Conservation (phyloP, 2,797 vertebrate species). For the Distichodus sexfasciatus region DNA sequence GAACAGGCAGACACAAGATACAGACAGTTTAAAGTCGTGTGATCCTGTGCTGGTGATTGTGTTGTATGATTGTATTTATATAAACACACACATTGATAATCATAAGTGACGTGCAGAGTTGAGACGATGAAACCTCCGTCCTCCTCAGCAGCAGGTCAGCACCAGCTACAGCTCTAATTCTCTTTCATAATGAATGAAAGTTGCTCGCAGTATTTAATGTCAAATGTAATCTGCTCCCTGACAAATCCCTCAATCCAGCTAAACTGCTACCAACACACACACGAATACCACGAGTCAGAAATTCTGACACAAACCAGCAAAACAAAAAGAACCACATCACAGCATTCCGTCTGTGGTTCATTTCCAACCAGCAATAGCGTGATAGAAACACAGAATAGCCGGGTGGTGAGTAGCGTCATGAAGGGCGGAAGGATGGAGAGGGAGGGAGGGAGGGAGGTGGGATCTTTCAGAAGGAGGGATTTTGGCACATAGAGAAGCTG, state of each 20-base stretch:
- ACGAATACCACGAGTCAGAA: neutral
- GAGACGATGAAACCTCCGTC: neutral
- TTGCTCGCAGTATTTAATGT: neutral
- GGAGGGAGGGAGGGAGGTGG: no score
- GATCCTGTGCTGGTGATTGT: no score
- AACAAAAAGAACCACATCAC: conserved; percentile 3
- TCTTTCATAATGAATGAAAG: neutral
- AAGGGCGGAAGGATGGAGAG: no score
- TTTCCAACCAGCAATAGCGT: neutral
- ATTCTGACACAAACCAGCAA: neutral
- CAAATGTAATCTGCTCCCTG: neutral
- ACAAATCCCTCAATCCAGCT: neutral
- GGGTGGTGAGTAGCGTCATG: no score
- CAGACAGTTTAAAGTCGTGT: no score
- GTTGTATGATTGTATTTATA: no score
- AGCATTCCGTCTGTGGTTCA: neutral
- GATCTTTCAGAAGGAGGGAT: no score
- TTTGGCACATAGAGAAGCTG: no score
- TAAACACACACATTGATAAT: no score
- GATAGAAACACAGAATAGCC: no score
- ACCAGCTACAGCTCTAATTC: neutral
- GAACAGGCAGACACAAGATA: no score
- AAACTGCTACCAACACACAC: neutral
- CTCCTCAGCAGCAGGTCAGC: neutral
- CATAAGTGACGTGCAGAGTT: no score